Conservation (phyloP, 2,797 vertebrate genomes). For the Myioborus melanocephalus region DNA sequence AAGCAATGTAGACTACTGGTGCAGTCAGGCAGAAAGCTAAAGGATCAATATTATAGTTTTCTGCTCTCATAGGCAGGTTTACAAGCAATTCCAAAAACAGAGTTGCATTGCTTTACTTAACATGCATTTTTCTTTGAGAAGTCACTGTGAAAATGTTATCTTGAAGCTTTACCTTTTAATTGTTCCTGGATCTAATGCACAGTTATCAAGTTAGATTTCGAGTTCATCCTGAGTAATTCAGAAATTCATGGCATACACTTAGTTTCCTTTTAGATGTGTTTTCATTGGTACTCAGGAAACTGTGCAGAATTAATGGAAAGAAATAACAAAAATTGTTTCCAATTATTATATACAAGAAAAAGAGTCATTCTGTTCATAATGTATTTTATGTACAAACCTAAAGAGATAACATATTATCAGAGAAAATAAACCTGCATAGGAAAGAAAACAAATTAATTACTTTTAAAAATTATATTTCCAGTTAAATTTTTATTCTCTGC, state of each 20-base stretch:
- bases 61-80: background rate
- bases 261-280: background rate
- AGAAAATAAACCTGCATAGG: background rate
- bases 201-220: background rate
- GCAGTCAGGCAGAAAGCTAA: background rate
- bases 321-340: background rate
- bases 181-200: background rate
- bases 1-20: background rate
- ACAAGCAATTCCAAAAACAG: background rate
- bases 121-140: background rate
- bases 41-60: background rate
- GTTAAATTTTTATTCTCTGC: background rate
- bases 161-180: background rate
- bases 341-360: background rate
- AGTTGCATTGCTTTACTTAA: background rate
- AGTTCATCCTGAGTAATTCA: background rate
- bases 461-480: background rate
- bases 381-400: background rate
- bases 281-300: background rate
- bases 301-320: background rate
- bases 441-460: background rate
- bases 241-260: background rate
- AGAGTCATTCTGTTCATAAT: rapidly evolving
- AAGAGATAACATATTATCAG: background rate
- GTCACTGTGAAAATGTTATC: background rate